A percentile compares a stretch with the other conserved stretches of the same genome.
phyloP scores from a whole-genome alignment of 1,140 invertebrate genomes.

The Drosophila arawakana region DNA sequence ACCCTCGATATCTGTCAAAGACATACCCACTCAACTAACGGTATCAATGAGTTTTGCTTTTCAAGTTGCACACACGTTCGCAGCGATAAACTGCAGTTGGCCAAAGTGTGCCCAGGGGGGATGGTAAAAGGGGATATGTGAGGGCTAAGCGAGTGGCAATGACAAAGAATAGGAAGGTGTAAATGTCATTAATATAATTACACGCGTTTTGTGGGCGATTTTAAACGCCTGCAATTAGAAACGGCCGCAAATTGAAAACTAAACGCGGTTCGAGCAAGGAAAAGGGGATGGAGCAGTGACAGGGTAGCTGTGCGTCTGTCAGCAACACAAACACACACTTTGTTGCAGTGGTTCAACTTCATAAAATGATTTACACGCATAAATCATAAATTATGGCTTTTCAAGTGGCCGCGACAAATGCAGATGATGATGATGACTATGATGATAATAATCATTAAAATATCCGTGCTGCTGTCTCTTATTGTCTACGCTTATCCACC shows the following conservation, averaged over 20 bases:
- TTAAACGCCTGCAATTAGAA: conserved; percentile 75
- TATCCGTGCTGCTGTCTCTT: not conserved
- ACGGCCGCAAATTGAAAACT: conserved; percentile 64
- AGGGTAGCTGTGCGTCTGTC: conserved; percentile 40
- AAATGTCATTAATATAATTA: conserved; percentile 58
- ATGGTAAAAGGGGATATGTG: not conserved
- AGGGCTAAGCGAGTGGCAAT: no score
- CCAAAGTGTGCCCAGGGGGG: conserved; percentile 16
- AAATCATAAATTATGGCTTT: conserved; percentile 77
- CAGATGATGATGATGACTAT: conserved; percentile 48
- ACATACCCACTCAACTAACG: conserved; percentile 28
- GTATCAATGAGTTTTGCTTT: conserved; percentile 24
- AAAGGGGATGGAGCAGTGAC: not conserved
- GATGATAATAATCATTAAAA: conserved; percentile 6
- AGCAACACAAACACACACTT: conserved; percentile 38
- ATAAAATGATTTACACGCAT: conserved; percentile 74
- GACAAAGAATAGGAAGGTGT: not conserved
- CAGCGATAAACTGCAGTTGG: conserved; percentile 69
- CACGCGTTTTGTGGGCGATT: conserved; percentile 58
- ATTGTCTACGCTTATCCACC: conserved; percentile 11
- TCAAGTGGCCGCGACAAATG: conserved; percentile 73
- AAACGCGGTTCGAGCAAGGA: conserved; percentile 24
- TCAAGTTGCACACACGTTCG: conserved; percentile 41
- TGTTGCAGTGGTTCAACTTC: conserved; percentile 47
- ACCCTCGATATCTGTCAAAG: conserved; percentile 32